phyloP scores from a whole-genome alignment of 2,888 invertebrate species.

The Allacma fusca region DNA sequence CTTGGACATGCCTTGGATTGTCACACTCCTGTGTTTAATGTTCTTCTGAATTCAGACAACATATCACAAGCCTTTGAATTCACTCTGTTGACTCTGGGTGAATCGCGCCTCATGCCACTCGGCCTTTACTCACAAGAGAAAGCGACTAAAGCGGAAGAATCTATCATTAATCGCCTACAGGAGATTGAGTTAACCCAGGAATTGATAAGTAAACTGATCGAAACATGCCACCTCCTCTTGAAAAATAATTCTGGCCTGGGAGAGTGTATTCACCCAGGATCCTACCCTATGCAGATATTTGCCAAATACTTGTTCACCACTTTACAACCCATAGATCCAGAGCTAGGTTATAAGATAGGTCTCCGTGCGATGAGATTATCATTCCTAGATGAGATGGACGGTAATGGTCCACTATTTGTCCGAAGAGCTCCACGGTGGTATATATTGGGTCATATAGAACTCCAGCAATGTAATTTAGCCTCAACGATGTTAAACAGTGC shows the following conservation, averaged over 20 bases:
- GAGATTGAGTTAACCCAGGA: conserved; percentile 70
- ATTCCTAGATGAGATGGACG: conserved; percentile 74
- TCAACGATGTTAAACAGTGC: conserved; percentile 78
- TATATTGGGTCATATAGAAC: conserved; percentile 78
- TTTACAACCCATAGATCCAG: conserved; percentile 76
- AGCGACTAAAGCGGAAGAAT: conserved; percentile 65
- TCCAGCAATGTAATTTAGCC: conserved; percentile 80
- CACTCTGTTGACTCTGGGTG: conserved; percentile 79
- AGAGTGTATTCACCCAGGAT: conserved; percentile 76
- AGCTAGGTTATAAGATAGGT: conserved; percentile 81
- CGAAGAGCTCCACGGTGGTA: conserved; percentile 78
- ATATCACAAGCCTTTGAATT: conserved; percentile 77
- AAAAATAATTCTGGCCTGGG: conserved; percentile 75
- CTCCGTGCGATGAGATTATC: conserved; percentile 80
- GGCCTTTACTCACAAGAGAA: conserved; percentile 79
- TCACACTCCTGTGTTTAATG: conserved; percentile 41
- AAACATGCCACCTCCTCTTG: conserved; percentile 68
- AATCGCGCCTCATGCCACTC: conserved; percentile 79
- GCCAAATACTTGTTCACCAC: conserved; percentile 81
- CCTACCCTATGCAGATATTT: conserved; percentile 85
- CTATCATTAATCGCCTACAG: conserved; percentile 74
- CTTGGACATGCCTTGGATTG: conserved; percentile 80
- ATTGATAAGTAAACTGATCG: conserved; percentile 24
- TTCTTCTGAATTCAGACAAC: conserved; percentile 36
- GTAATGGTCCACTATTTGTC: conserved; percentile 68